Evolutionary conservation across 2,888 invertebrate species (phyloP).

Genomic region (Ophion slaviceki): DNA sequence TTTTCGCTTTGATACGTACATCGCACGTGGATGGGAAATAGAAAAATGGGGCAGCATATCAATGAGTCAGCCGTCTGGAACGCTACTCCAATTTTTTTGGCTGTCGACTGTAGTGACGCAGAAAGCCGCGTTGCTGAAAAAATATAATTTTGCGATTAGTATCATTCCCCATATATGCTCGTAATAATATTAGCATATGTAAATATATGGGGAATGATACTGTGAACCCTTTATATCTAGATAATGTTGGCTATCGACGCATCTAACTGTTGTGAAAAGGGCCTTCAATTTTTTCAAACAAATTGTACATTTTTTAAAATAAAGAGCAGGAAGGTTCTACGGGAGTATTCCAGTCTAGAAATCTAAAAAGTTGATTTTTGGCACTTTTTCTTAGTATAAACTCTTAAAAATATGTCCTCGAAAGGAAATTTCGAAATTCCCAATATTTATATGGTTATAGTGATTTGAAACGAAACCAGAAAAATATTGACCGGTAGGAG

Average conservation of each 20-base stretch:
- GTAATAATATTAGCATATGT: neutral
- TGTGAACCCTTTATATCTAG: too few relatives aligned
- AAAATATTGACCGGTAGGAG: too few relatives aligned
- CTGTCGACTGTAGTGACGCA: neutral
- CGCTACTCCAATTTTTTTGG: conserved; percentile 10
- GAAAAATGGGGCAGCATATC: conserved; percentile 12
- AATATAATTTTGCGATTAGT: neutral
- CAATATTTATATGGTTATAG: too few relatives aligned
- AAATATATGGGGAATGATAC: neutral
- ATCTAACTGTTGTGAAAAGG: neutral
- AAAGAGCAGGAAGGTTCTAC: too few relatives aligned
- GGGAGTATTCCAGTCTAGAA: too few relatives aligned
- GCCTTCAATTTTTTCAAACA: neutral
- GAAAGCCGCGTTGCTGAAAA: neutral
- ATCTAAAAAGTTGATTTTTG: too few relatives aligned
- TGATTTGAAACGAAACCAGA: too few relatives aligned
- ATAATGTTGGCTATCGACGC: neutral
- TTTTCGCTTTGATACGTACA: neutral
- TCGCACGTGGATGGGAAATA: neutral
- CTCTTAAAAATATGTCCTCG: too few relatives aligned
- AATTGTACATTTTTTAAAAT: too few relatives aligned
- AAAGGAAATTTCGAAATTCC: too few relatives aligned
- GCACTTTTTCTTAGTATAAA: too few relatives aligned
- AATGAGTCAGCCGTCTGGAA: conserved; percentile 8
- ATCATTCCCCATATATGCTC: neutral